Conservation (phyloP, 2,797 vertebrate genomes). For the Nannoperca obscura region DNA sequence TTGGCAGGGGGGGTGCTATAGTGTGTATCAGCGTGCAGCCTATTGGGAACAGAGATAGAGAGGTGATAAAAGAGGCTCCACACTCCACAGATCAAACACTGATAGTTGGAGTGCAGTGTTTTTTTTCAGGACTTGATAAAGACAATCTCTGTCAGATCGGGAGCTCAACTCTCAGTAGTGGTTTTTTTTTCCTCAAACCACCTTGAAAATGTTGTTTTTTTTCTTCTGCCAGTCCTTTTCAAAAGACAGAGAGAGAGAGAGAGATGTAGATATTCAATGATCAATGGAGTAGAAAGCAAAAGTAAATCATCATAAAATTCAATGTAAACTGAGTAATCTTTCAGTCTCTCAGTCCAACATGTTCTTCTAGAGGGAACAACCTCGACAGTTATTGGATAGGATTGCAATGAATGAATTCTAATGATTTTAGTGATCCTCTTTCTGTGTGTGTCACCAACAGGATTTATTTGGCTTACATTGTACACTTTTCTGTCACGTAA, state of each 20-base stretch:
- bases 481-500: background rate
- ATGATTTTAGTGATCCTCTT: background rate
- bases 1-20: background rate
- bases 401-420: background rate
- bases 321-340: too few species aligned
- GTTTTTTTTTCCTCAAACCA: background rate
- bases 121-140: conserved; percentile 59
- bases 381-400: background rate
- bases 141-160: conserved; percentile 48
- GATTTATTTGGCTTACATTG: background rate
- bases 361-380: background rate
- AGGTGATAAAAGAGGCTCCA: conserved; percentile 30
- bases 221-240: background rate
- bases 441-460: background rate
- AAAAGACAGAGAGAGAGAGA: background rate
- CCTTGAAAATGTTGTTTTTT: too few species aligned
- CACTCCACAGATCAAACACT: conserved; percentile 61
- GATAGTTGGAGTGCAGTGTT: conserved; percentile 29
- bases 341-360: too few species aligned
- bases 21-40: conserved; percentile 9
- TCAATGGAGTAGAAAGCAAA: background rate
- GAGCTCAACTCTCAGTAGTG: conserved; percentile 21
- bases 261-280: background rate
- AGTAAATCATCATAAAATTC: too few species aligned
- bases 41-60: conserved; percentile 24